phyloP scores from a whole-genome alignment of 2,888 invertebrate genomes.

The Napeogenes inachia region DNA sequence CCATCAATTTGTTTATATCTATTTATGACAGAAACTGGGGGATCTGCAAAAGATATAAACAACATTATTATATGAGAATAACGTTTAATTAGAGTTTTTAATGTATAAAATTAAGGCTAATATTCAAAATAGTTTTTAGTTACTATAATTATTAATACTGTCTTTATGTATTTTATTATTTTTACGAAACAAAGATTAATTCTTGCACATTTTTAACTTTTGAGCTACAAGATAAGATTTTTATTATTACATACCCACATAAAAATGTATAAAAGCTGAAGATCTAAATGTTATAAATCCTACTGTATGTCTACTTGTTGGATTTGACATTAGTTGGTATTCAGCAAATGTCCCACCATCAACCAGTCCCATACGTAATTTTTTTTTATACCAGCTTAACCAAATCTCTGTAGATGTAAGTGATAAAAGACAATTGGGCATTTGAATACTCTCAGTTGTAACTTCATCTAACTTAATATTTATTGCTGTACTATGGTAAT shows the following conservation, averaged over 20 bases:
- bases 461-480: background rate
- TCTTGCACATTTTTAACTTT: too few relatives aligned
- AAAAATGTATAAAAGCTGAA: constrained; percentile 29
- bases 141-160: too few relatives aligned
- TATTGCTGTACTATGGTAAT: background rate
- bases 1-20: constrained; percentile 33
- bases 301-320: background rate
- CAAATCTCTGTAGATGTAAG: background rate
- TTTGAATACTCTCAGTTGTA: background rate
- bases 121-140: too few relatives aligned
- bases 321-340: constrained; percentile 21
- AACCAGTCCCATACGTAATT: background rate
- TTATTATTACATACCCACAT: background rate
- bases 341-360: background rate
- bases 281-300: constrained; percentile 40
- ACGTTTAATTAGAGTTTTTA: too few relatives aligned
- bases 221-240: too few relatives aligned
- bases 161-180: too few relatives aligned
- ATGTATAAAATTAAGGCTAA: too few relatives aligned
- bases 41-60: constrained; percentile 22
- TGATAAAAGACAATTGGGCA: background rate
- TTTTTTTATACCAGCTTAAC: background rate
- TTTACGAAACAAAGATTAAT: too few relatives aligned
- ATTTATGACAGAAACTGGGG: constrained; percentile 20
- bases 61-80: too few relatives aligned